phyloP scores from a whole-genome alignment of 2,888 invertebrate species.

The Microplitis manilae region DNA sequence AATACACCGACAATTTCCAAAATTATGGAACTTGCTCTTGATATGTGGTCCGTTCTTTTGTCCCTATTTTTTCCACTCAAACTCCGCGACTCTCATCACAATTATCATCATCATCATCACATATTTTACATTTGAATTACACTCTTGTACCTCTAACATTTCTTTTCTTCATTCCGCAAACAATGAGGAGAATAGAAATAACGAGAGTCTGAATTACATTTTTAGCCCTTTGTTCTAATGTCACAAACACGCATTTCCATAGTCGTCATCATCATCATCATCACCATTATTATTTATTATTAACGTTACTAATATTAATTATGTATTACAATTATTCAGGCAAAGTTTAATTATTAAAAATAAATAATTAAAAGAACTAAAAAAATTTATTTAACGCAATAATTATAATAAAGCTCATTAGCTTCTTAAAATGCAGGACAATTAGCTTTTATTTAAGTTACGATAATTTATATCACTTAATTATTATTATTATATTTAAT shows the following conservation, averaged over 20 bases:
- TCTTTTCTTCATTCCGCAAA: not conserved
- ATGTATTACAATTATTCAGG: not conserved
- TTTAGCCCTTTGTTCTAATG: not conserved
- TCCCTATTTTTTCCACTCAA: not conserved
- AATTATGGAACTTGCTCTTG: conserved; percentile 43
- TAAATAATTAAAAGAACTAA: not conserved
- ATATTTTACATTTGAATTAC: not conserved
- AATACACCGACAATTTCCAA: conserved; percentile 30
- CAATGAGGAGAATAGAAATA: not conserved
- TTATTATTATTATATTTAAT: not conserved
- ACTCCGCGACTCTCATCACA: not conserved
- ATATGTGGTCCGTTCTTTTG: conserved; percentile 46
- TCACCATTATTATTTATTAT: not conserved
- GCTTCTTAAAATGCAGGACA: not conserved
- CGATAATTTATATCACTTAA: not conserved
- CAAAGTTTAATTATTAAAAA: not conserved
- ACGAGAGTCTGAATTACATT: conserved; percentile 9
- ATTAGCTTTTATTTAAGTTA: not conserved
- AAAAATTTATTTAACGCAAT: not conserved
- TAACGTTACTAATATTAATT: not conserved
- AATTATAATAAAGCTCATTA: not conserved
- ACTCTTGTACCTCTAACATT: not conserved
- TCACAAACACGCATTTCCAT: not conserved
- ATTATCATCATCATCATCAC: not conserved
- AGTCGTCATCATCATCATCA: not conserved